Evolutionary conservation across 2,113 vertebrate species (phyloP).

Genomic region (Pelodiscus sinensis): DNA sequence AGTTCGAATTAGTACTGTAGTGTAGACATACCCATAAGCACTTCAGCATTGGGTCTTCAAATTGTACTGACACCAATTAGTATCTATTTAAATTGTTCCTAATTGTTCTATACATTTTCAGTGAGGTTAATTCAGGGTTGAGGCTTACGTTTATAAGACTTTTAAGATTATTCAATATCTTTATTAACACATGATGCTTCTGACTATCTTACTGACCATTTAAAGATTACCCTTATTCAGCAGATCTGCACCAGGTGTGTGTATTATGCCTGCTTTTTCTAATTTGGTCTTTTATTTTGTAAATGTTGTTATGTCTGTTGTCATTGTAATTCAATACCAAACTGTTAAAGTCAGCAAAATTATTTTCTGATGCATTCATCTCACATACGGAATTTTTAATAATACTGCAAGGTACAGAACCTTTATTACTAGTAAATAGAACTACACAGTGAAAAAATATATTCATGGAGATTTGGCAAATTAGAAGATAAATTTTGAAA

Average conservation of each 20-base stretch:
- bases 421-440: slow-evolving; percentile 8
- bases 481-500: slow-evolving; percentile 5
- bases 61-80: background rate
- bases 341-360: background rate
- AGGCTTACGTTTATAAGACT: background rate
- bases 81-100: background rate
- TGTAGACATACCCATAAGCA: no score
- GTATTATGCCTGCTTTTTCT: slow-evolving; percentile 9
- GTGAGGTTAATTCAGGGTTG: background rate
- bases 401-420: background rate
- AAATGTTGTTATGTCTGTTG: background rate
- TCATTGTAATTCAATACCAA: background rate
- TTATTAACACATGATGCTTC: background rate
- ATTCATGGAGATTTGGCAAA: background rate
- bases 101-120: background rate
- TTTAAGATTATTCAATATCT: background rate
- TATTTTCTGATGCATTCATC: slow-evolving; percentile 9
- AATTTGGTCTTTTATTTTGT: background rate
- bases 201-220: background rate
- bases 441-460: background rate
- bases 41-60: background rate
- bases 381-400: background rate
- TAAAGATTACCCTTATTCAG: background rate
- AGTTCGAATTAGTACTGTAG: no score
- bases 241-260: background rate